These are phyloP conservation scores for Piaya cayana DNA, from an alignment of 2,113 vertebrate genomes.

Conservation along the genomic window DNA sequence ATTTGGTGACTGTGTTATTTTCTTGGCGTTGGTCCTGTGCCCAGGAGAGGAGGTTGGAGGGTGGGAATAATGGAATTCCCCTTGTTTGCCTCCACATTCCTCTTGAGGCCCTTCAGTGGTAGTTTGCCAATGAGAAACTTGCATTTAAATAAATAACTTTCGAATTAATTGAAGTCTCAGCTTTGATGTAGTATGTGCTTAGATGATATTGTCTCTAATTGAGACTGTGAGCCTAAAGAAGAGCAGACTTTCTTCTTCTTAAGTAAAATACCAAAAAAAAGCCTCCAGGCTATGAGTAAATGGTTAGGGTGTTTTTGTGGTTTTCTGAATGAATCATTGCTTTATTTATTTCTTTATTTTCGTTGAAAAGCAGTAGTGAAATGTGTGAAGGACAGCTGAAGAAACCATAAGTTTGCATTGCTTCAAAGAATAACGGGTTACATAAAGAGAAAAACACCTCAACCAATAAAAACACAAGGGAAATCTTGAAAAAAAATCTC, in stretches of 20 bases:
- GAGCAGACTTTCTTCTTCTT: neutral
- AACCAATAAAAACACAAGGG: neutral
- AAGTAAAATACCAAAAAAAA: neutral
- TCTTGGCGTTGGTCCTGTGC: neutral
- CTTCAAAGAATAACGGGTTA: neutral
- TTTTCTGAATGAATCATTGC: neutral
- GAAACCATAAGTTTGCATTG: neutral
- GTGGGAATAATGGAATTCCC: conserved; percentile 15
- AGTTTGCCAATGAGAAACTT: neutral
- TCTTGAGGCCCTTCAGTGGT: neutral
- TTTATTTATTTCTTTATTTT: neutral
- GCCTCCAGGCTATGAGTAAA: neutral
- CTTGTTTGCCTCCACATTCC: neutral
- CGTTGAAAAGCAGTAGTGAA: neutral
- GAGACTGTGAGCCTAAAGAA: neutral
- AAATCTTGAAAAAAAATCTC: neutral
- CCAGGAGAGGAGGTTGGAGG: neutral
- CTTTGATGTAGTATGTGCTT: neutral
- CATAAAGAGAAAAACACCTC: neutral
- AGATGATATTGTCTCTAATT: neutral
- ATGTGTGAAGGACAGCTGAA: neutral
- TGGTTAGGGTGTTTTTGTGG: neutral
- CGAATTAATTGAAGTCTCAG: neutral
- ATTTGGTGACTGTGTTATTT: conserved; percentile 21
- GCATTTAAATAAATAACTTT: conserved; percentile 4